phyloP scores from a whole-genome alignment of 2,113 vertebrate species.

The Agelaius phoeniceus region DNA sequence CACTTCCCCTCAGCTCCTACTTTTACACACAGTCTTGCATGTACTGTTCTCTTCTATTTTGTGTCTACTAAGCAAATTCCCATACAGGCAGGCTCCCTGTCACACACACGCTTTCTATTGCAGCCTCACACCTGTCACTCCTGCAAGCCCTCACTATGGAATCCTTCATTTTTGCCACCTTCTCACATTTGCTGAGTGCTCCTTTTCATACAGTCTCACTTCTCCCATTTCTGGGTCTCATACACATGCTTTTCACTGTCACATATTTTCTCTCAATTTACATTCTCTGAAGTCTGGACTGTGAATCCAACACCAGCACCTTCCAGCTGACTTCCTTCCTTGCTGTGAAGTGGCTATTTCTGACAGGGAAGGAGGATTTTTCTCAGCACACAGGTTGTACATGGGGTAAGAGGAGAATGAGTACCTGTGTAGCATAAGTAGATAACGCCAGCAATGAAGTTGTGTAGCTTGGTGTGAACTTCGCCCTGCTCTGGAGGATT shows the following conservation, averaged over 20 bases:
- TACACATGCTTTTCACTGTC: neutral
- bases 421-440: neutral
- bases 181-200: neutral
- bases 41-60: neutral
- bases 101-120: neutral
- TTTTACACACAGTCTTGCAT: neutral
- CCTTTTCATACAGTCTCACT: neutral
- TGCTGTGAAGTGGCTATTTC: neutral
- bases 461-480: neutral
- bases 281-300: neutral
- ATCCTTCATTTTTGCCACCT: neutral
- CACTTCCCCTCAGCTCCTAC: neutral
- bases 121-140: neutral
- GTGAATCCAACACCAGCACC: neutral
- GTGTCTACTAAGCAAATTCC: neutral
- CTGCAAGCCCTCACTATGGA: neutral
- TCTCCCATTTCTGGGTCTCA: neutral
- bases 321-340: constrained; percentile 16
- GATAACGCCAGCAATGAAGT: neutral
- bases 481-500: neutral
- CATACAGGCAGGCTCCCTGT: neutral
- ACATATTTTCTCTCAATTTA: neutral
- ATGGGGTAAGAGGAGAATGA: neutral
- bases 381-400: neutral
- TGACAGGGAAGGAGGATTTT: neutral